Evolutionary conservation across 2,797 vertebrate genomes (phyloP).

Genomic region (Xiphorhynchus erythropygius): DNA sequence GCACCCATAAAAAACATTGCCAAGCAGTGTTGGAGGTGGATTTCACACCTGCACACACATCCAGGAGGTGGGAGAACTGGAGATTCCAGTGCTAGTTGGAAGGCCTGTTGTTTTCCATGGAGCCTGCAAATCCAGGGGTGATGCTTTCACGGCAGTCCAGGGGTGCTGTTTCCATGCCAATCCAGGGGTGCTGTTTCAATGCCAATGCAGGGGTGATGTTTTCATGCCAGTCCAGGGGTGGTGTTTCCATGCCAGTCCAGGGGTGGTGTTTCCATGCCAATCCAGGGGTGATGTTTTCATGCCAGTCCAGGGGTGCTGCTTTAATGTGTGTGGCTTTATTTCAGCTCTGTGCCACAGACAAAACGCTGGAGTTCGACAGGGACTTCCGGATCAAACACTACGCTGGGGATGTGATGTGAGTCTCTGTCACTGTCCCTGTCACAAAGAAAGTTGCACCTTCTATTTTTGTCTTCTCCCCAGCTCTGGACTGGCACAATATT

Average conservation of each 20-base stretch:
- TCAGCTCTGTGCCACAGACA: slow-evolving; percentile 92
- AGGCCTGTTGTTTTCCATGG: neutral
- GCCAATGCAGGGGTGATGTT: no score
- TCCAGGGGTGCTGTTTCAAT: neutral
- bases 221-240: no score
- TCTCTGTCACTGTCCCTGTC: slow-evolving; percentile 75
- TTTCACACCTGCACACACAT: neutral
- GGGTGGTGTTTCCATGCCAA: neutral
- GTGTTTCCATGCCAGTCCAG: neutral
- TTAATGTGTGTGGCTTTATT: slow-evolving; percentile 25
- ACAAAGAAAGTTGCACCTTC: neutral
- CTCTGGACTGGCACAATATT: neutral
- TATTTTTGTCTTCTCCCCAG: neutral
- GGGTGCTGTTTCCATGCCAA: neutral
- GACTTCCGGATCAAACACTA: slow-evolving; percentile 97
- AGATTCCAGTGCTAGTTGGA: neutral
- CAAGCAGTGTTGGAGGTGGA: neutral
- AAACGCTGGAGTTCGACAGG: slow-evolving; percentile 93
- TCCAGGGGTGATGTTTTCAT: neutral
- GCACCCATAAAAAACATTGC: neutral
- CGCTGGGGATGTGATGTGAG: slow-evolving; percentile 94
- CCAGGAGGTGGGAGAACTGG: neutral
- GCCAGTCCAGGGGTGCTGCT: neutral
- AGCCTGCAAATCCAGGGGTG: neutral
- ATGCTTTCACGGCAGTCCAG: no score